A percentile compares a stretch with the other conserved stretches of the same genome.
These are phyloP conservation scores for Nyctalus aviator DNA, from an alignment of 2,797 vertebrate genomes.

Conservation along the genomic window DNA sequence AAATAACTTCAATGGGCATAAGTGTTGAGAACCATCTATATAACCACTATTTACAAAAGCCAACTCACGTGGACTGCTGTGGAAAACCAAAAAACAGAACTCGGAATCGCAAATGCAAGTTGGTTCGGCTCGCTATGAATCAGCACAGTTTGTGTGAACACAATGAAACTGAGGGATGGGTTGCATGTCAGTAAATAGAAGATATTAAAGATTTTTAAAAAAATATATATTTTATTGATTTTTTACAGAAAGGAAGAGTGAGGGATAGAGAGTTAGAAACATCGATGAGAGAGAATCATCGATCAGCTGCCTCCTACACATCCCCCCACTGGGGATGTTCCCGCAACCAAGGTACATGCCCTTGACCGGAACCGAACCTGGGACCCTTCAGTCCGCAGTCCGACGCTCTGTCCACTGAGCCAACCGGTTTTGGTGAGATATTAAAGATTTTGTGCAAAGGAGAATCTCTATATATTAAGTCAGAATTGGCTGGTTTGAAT, in stretches of 20 bases:
- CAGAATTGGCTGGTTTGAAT: conserved; percentile 56
- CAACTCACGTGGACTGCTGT: neutral
- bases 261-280: no score
- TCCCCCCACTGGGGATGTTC: no score
- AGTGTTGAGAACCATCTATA: neutral
- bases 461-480: neutral
- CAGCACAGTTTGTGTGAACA: neutral
- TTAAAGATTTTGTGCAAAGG: conserved; percentile 34
- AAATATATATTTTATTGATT: no score
- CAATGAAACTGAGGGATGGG: neutral
- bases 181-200: neutral
- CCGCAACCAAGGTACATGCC: no score
- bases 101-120: conserved; percentile 32
- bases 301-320: no score
- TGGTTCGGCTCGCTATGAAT: neutral
- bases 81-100: conserved; percentile 18
- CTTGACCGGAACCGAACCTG: no score
- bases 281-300: no score
- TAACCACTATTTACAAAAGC: conserved; percentile 51
- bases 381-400: no score
- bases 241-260: no score
- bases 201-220: neutral
- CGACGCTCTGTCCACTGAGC: no score
- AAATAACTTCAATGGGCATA: conserved; percentile 17
- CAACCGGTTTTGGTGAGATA: no score